Conservation (phyloP, 2,797 vertebrate genomes). For the Natrix natrix region DNA sequence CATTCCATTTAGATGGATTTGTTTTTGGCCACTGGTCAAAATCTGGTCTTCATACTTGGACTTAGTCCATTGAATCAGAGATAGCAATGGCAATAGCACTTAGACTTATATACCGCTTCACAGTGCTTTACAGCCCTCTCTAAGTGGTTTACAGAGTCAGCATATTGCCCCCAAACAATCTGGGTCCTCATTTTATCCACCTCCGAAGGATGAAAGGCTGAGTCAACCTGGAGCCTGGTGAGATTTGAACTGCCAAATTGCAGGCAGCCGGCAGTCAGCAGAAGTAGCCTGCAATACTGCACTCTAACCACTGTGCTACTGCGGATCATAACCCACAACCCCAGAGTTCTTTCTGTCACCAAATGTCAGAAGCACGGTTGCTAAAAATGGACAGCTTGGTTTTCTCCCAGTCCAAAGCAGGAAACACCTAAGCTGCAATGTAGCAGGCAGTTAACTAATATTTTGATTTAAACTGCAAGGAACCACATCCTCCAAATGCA, state of each 20-base stretch:
- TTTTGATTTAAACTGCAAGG: background rate
- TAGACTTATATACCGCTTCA: too few species aligned
- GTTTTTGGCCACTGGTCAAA: background rate
- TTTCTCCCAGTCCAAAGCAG: background rate
- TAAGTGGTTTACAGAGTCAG: too few species aligned
- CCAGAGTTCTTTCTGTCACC: background rate
- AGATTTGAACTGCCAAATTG: too few species aligned
- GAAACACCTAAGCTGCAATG: background rate
- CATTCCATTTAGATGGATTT: background rate
- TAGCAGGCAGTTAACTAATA: background rate
- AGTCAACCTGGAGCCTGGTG: too few species aligned
- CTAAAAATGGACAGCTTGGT: background rate
- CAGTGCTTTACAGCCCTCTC: too few species aligned
- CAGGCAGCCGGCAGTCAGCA: too few species aligned
- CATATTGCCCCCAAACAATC: too few species aligned
- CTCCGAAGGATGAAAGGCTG: too few species aligned
- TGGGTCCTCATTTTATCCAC: too few species aligned
- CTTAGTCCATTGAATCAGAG: background rate
- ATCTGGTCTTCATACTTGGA: background rate
- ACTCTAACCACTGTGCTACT: too few species aligned
- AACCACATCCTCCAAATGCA: background rate
- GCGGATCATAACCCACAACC: background rate
- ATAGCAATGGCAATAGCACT: too few species aligned
- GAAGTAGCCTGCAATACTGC: too few species aligned
- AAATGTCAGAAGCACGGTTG: background rate